Evolutionary conservation across 1,140 invertebrate species (phyloP).

Genomic region (Panonychus citri): DNA sequence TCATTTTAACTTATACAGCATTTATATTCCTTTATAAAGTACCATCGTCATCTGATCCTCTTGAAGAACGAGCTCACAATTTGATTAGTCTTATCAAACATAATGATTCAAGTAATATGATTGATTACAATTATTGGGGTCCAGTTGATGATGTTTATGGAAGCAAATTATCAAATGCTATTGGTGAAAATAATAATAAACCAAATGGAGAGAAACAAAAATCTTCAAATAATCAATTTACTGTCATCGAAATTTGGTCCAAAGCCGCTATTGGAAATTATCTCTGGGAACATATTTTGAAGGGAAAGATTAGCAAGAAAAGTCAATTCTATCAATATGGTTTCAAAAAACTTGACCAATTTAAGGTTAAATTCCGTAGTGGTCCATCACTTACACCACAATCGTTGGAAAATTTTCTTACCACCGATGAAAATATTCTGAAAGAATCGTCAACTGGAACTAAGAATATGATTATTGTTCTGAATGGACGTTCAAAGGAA

Average conservation of each 20-base stretch:
- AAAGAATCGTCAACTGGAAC: conserved; percentile 25
- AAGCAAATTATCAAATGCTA: too few relatives aligned
- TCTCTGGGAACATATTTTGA: conserved; percentile 31
- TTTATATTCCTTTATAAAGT: too few relatives aligned
- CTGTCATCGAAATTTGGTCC: conserved; percentile 27
- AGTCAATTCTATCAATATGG: conserved; percentile 24
- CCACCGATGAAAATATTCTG: conserved; percentile 20
- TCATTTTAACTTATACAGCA: too few relatives aligned
- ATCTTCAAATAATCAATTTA: too few relatives aligned
- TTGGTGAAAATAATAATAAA: too few relatives aligned
- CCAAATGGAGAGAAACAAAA: too few relatives aligned
- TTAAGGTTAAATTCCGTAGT: conserved; percentile 22
- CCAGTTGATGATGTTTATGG: too few relatives aligned
- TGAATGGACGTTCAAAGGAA: conserved; percentile 29
- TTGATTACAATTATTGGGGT: too few relatives aligned
- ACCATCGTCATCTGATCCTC: too few relatives aligned
- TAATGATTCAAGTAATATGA: too few relatives aligned
- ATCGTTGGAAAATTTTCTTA: conserved; percentile 8
- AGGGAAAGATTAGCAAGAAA: conserved; percentile 21
- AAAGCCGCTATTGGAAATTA: conserved; percentile 31
- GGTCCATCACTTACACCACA: conserved; percentile 20
- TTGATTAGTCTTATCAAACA: too few relatives aligned
- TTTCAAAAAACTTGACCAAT: conserved; percentile 20
- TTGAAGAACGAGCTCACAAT: too few relatives aligned
- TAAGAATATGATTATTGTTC: conserved; percentile 28